These are phyloP conservation scores for Ameiurus melas DNA, from an alignment of 2,113 vertebrate genomes.

Conservation along the genomic window DNA sequence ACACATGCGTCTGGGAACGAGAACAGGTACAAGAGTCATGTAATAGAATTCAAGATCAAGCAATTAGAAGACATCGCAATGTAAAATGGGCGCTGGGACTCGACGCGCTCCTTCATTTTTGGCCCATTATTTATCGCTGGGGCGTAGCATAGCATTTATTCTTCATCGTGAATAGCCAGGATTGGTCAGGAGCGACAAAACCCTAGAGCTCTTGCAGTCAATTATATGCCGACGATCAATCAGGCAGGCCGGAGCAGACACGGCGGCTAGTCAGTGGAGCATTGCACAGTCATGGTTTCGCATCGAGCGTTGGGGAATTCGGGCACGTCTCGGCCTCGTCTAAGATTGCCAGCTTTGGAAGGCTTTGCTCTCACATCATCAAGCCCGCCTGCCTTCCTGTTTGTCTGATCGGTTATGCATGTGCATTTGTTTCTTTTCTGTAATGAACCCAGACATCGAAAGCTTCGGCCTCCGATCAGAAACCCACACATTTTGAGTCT, in stretches of 20 bases:
- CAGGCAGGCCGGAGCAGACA: constrained; percentile 8
- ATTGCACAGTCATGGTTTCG: background rate
- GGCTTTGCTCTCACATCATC: constrained; percentile 21
- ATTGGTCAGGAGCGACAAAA: constrained; percentile 52
- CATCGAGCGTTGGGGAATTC: constrained; percentile 43
- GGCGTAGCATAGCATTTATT: constrained; percentile 42
- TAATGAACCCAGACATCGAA: constrained; percentile 6
- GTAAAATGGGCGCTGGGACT: constrained; percentile 63
- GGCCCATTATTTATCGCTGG: constrained; percentile 36
- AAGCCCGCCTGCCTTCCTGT: constrained; percentile 10
- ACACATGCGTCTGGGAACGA: constrained; percentile 52
- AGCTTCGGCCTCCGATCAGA: constrained; percentile 23
- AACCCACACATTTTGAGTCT: background rate
- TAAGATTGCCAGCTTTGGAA: constrained; percentile 41
- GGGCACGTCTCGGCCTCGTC: constrained; percentile 54
- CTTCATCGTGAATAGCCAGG: constrained; percentile 48
- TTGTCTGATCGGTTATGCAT: constrained; percentile 27
- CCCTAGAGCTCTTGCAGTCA: constrained; percentile 49
- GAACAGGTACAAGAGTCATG: constrained; percentile 67
- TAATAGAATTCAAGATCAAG: constrained; percentile 64
- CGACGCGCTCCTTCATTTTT: constrained; percentile 45
- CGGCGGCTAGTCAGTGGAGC: constrained; percentile 1
- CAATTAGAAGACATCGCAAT: constrained; percentile 70
- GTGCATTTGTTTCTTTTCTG: constrained; percentile 17
- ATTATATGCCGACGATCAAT: constrained; percentile 49